Conservation (phyloP, 2,113 vertebrate species). For the Hepsetus odoe region DNA sequence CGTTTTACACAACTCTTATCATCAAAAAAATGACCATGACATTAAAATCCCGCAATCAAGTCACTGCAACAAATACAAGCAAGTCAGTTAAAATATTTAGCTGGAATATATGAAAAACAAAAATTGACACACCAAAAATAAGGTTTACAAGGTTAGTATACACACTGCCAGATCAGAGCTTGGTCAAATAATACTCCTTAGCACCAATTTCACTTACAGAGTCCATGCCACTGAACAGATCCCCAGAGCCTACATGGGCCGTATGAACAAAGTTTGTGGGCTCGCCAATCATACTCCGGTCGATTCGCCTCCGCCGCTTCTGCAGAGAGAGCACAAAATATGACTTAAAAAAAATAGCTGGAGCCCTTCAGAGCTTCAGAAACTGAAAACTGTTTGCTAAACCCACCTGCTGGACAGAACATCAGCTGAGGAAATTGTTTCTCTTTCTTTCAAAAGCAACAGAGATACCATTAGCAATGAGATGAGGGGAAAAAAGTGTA, state of each 20-base stretch:
- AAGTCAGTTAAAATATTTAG: no score
- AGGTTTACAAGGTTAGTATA: no score
- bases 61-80: no score
- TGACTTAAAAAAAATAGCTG: not conserved
- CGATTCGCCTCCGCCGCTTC: conserved; percentile 86
- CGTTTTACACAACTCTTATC: no score
- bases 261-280: conserved; percentile 91
- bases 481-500: not conserved
- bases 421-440: not conserved
- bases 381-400: not conserved
- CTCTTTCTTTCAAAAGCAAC: not conserved
- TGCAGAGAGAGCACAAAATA: conserved; percentile 55
- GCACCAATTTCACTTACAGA: conserved; percentile 74
- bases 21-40: no score
- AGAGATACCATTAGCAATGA: not conserved
- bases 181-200: not conserved
- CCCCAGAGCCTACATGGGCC: conserved; percentile 88
- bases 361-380: not conserved
- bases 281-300: conserved; percentile 90
- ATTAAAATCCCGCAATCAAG: no score
- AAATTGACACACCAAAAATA: no score
- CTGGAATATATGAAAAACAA: no score
- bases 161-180: not conserved
- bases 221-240: conserved; percentile 87
- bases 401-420: not conserved